Base-by-base conservation (phyloP, 2,113 vertebrate genomes). In the Eublepharis macularius region DNA sequence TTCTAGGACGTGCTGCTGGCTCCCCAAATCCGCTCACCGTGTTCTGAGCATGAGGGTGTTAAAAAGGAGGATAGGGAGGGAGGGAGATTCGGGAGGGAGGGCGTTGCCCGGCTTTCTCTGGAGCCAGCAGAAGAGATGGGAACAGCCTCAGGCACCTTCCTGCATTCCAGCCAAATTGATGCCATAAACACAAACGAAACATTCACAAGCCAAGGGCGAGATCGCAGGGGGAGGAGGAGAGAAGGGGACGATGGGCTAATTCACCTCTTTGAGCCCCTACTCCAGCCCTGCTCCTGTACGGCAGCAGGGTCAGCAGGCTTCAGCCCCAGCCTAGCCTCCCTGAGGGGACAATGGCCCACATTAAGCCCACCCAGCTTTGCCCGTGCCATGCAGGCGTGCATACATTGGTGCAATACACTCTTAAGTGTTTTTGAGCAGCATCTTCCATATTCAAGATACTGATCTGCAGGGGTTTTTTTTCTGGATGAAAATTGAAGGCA, bases 141-240 rank as follows among this genome's bases (percentile, higher is more conserved):
- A 70, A 82, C 63, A 82, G 73, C 80, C 85, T 57, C 85, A 77
- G 80, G 73, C 83, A 45, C 80, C 80, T 86, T 76, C 60, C 79
- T 57, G 73, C 85, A 81, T 86, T 86, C 80, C 85, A 82, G 79
- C 80, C 80, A 75, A 81, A 76, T 68, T 68, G 85, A 86, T 86
- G 70, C 79, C 78, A 86, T 86, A 82, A 87, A 82, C 73, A 82
- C 85, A 82, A 76, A 60, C 73, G 68, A 83, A 43, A 86, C 74
- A 76, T 82, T 86, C 74, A 60, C 24, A 76, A 70, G 70, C 65
- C 63, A 34, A 45, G 45, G n/a, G 49, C 24, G 32, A 87, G 63
- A 70, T 60, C 36, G 12, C 34, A 68, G 47, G 70, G 45, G 73
- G 63, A 75, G 24, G n/a, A 34, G 45, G 63, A 19, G 14, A 66